Evolutionary conservation across 2,888 invertebrate genomes (phyloP).

Genomic region (Temnothorax rugatulus): DNA sequence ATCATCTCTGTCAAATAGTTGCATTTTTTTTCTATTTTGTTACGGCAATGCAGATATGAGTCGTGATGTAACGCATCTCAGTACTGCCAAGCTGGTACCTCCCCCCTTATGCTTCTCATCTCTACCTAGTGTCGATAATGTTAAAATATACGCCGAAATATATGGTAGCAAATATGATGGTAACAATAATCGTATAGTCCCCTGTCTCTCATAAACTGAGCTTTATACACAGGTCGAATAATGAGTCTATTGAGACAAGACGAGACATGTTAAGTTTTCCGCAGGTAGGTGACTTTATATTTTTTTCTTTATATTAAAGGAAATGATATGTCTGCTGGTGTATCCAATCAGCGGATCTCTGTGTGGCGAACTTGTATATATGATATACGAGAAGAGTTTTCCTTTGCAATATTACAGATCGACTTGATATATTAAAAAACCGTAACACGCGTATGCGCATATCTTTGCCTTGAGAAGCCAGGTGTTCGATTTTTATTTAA

Average conservation of each 20-base stretch:
- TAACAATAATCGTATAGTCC: neutral
- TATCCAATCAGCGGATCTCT: neutral
- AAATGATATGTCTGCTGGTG: slow-evolving; percentile 11
- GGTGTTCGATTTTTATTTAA: neutral
- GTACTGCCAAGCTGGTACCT: slow-evolving; percentile 5
- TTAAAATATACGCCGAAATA: slow-evolving; percentile 5
- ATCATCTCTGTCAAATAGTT: neutral
- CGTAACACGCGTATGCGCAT: slow-evolving; percentile 33
- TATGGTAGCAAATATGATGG: neutral
- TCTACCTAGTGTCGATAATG: neutral
- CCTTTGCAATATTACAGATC: slow-evolving; percentile 5
- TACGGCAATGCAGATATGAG: slow-evolving; percentile 6
- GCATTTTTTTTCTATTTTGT: slow-evolving; percentile 13
- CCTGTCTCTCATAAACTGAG: slow-evolving; percentile 32
- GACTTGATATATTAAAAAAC: slow-evolving; percentile 21
- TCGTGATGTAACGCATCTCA: slow-evolving; percentile 18
- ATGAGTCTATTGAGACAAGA: slow-evolving; percentile 62
- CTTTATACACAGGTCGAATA: slow-evolving; percentile 44
- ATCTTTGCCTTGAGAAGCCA: neutral
- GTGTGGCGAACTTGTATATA: neutral
- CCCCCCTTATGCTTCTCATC: neutral
- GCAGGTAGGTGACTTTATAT: slow-evolving; percentile 72
- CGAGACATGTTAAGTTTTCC: slow-evolving; percentile 46
- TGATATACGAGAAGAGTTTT: neutral
- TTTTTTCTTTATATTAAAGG: slow-evolving; percentile 56